phyloP scores from a whole-genome alignment of 2,797 vertebrate species.

The Oophaga sylvatica region DNA sequence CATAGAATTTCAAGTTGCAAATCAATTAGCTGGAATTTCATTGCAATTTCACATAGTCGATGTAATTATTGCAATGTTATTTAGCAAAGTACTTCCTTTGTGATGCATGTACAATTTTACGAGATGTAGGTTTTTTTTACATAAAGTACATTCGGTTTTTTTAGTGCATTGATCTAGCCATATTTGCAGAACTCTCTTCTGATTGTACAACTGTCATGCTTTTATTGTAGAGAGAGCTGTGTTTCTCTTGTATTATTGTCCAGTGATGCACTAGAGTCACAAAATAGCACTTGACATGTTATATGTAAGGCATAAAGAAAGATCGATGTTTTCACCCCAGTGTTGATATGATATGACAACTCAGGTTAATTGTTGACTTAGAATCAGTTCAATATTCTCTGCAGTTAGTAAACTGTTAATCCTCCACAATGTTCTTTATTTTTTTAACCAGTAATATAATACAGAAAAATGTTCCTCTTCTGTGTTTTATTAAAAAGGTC shows the following conservation, averaged over 20 bases:
- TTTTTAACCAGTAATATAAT: conserved; percentile 41
- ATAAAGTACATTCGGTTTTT: background rate
- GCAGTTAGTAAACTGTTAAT: conserved; percentile 47
- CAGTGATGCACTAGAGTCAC: conserved; percentile 5
- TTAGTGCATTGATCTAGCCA: background rate
- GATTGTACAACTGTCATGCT: background rate
- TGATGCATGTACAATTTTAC: background rate
- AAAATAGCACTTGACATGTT: conserved; percentile 1
- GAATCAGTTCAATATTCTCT: conserved; percentile 17
- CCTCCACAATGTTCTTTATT: conserved; percentile 25
- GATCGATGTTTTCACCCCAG: background rate
- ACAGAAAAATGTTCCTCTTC: conserved; percentile 48
- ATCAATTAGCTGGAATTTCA: no score
- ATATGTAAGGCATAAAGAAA: background rate
- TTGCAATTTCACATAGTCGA: background rate
- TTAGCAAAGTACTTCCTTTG: background rate
- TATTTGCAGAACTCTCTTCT: background rate
- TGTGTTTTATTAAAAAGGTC: conserved; percentile 58
- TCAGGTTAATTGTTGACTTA: conserved; percentile 37
- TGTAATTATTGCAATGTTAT: background rate
- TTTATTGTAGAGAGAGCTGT: background rate
- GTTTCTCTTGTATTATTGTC: background rate
- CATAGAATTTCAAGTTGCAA: no score
- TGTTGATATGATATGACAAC: background rate
- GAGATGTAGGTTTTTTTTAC: background rate